A percentile compares a stretch with the other conserved stretches of the same genome.
phyloP scores from a whole-genome alignment of 2,797 vertebrate species.

The Alectoris magna region DNA sequence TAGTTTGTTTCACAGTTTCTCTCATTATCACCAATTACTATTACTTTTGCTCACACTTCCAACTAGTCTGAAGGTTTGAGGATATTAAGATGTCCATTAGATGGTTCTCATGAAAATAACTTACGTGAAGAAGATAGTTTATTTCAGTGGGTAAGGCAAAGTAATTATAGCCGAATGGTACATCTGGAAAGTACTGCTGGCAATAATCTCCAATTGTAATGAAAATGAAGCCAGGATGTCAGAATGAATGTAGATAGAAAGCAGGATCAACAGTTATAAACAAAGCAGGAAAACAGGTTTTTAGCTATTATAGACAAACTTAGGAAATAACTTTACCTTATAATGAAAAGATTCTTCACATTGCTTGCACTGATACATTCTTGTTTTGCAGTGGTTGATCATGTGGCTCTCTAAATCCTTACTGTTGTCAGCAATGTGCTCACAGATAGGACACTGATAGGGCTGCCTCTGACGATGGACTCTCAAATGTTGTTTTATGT shows the following conservation, averaged over 20 bases:
- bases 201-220: background rate
- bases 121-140: background rate
- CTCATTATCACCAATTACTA: background rate
- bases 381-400: slow-evolving; percentile 95
- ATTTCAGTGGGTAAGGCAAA: background rate
- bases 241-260: background rate
- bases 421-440: slow-evolving; percentile 91
- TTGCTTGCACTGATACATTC: slow-evolving; percentile 92
- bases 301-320: background rate
- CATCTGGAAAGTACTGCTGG: background rate
- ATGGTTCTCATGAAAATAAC: background rate
- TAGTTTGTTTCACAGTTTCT: background rate
- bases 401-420: slow-evolving; percentile 94
- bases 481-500: slow-evolving; percentile 95
- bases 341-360: slow-evolving; percentile 93
- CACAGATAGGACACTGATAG: slow-evolving; percentile 97
- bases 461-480: slow-evolving; percentile 94
- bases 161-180: background rate
- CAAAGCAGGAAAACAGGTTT: background rate
- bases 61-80: background rate
- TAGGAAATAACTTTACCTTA: slow-evolving; percentile 83
- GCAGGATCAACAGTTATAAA: background rate
- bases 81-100: background rate
- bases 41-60: background rate
- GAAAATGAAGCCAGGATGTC: background rate